Evolutionary conservation across 2,113 vertebrate species (phyloP).

Genomic region (Trichechus manatus): DNA sequence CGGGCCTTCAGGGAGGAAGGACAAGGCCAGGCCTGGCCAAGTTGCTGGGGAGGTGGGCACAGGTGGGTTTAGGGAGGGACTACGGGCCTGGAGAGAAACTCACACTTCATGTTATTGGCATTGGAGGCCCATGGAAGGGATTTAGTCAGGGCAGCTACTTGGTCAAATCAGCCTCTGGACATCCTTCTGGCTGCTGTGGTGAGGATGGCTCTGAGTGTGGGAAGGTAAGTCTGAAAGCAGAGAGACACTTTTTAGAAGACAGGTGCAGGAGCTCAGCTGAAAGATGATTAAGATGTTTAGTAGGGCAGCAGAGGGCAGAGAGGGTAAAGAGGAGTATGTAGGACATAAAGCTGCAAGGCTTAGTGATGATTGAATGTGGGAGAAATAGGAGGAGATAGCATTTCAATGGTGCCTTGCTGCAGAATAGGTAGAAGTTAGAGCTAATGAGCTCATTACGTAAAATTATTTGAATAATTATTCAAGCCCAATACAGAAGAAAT

Average conservation of each 20-base stretch:
- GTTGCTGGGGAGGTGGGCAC: neutral
- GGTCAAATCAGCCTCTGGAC: rapidly evolving
- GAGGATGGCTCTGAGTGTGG: neutral
- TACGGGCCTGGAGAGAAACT: neutral
- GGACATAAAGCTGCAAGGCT: too few species aligned
- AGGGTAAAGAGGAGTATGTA: rapidly evolving
- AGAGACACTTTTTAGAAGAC: neutral
- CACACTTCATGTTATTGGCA: neutral
- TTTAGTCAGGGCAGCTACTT: neutral
- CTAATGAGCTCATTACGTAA: rapidly evolving
- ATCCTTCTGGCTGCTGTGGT: rapidly evolving
- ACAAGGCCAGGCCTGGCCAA: neutral
- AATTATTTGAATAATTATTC: neutral
- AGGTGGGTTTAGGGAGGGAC: neutral
- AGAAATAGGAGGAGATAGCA: neutral
- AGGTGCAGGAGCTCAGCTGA: rapidly evolving
- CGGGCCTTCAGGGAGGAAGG: too few species aligned
- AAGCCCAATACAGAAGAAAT: neutral
- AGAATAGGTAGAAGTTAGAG: neutral
- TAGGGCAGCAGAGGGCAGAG: rapidly evolving
- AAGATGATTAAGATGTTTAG: too few species aligned
- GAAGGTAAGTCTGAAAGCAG: neutral
- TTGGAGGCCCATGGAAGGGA: neutral
- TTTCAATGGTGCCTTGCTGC: rapidly evolving
- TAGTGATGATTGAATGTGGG: too few species aligned